Conservation (phyloP, 2,888 invertebrate species). For the Eristalis tenax region DNA sequence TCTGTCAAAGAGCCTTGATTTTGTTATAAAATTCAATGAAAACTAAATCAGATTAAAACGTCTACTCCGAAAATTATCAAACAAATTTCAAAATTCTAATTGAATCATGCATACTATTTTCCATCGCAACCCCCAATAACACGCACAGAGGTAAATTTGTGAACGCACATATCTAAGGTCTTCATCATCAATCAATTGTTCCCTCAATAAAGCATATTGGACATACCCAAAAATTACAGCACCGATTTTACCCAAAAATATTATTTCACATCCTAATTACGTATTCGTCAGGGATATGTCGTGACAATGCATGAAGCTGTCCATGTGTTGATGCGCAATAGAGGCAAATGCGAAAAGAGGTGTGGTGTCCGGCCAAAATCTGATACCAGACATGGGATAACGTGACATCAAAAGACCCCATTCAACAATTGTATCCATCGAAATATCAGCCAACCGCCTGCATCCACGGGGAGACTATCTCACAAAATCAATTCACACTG, state of each 20-base stretch:
- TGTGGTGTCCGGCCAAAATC: slow-evolving; percentile 36
- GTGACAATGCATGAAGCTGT: slow-evolving; percentile 59
- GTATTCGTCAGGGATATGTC: slow-evolving; percentile 63
- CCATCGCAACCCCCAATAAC: slow-evolving; percentile 3
- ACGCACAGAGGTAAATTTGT: background rate
- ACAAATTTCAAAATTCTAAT: background rate
- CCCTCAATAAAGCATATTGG: slow-evolving; percentile 65
- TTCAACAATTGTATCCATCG: slow-evolving; percentile 61
- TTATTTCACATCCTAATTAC: slow-evolving; percentile 65
- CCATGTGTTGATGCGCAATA: slow-evolving; percentile 53
- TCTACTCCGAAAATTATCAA: background rate
- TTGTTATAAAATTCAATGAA: background rate
- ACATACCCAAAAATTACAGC: slow-evolving; percentile 63
- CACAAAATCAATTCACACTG: slow-evolving; percentile 50
- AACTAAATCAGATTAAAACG: background rate
- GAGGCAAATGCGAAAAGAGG: slow-evolving; percentile 32
- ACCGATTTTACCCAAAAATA: slow-evolving; percentile 42
- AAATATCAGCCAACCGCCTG: slow-evolving; percentile 19
- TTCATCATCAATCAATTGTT: slow-evolving; percentile 66
- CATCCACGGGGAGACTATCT: background rate
- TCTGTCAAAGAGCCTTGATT: background rate
- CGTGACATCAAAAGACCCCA: slow-evolving; percentile 61
- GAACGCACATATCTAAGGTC: slow-evolving; percentile 1
- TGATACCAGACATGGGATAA: slow-evolving; percentile 57
- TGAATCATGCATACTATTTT: background rate